phyloP scores from a whole-genome alignment of 2,113 vertebrate species.

The Bothrops jararaca region DNA sequence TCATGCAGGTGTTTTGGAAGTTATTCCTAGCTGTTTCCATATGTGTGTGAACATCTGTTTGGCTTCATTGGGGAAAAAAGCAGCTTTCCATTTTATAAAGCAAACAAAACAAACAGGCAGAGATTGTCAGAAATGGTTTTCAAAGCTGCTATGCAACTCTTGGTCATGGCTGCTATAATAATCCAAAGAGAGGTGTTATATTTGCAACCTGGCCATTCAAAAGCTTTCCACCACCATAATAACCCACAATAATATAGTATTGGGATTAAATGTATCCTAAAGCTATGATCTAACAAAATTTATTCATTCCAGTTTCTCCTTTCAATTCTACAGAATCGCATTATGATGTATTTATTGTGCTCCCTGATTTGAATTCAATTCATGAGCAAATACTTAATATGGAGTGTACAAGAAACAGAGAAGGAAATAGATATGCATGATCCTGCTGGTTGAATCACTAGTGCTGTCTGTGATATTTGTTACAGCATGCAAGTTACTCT shows the following conservation, averaged over 20 bases:
- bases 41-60: neutral
- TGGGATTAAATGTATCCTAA: neutral
- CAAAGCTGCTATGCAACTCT: neutral
- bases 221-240: neutral
- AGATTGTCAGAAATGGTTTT: neutral
- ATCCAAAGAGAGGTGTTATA: neutral
- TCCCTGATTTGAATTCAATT: neutral
- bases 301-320: neutral
- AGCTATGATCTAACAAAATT: neutral
- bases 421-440: neutral
- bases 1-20: neutral
- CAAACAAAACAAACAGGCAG: neutral
- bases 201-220: neutral
- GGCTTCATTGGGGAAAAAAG: neutral
- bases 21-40: neutral
- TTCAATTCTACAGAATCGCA: neutral
- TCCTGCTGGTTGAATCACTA: neutral
- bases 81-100: neutral
- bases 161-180: neutral
- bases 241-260: neutral
- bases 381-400: neutral
- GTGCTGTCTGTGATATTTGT: neutral
- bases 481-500: neutral
- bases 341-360: neutral
- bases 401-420: neutral